Conservation (phyloP, 37 sponge, comb jelly and placozoan genomes). For the Corticium candelabrum region DNA sequence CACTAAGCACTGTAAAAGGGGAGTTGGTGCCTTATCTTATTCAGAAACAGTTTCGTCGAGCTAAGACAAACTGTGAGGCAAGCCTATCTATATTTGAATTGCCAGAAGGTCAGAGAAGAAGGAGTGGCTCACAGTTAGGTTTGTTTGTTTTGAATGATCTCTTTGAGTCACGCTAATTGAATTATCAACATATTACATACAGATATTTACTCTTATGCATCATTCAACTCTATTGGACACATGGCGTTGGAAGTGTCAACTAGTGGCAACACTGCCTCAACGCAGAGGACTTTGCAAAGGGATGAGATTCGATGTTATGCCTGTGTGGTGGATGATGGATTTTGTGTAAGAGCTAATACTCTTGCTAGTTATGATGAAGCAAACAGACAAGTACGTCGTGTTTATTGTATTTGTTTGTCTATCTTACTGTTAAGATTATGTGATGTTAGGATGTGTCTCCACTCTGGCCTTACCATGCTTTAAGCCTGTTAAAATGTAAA, state of each 20-base stretch:
- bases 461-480: no score
- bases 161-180: no score
- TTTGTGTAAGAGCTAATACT: slow-evolving; percentile 62
- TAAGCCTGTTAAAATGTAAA: no score
- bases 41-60: slow-evolving; percentile 21
- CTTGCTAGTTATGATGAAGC: slow-evolving; percentile 35
- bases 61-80: no score
- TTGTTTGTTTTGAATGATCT: no score
- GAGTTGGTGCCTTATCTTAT: slow-evolving; percentile 69
- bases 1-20: slow-evolving; percentile 7
- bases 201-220: no score
- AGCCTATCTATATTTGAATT: no score
- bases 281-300: not conserved
- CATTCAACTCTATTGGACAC: not conserved
- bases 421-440: not conserved
- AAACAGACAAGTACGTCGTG: slow-evolving; percentile 40
- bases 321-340: slow-evolving; percentile 12
- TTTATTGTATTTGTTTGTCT: not conserved
- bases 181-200: no score
- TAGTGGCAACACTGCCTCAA: not conserved
- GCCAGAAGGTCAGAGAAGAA: no score
- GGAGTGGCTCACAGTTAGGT: no score
- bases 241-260: slow-evolving; percentile 45
- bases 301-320: slow-evolving; percentile 42
- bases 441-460: not conserved